Evolutionary conservation across 2,797 vertebrate genomes (phyloP), one percentile per base, ranked within the genome.

Genomic region (Botia kubotai): DNA sequence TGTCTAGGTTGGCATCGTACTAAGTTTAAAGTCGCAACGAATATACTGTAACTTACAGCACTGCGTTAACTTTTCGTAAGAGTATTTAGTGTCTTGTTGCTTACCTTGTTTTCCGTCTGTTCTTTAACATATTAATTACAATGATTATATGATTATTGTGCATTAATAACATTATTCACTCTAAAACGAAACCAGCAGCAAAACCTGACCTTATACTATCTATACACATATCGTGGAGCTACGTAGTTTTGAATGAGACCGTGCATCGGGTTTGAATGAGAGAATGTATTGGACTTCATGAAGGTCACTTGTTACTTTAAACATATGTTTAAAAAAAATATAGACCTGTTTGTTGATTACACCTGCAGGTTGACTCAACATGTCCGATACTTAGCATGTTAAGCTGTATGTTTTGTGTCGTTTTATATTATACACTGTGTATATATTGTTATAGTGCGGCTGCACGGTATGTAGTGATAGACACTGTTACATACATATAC

Each of bases 251-350:
- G 26, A 72, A 71, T 63, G 57, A 52, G n/a, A 71, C 65, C 50
- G 69, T 57, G n/a, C 17, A 12, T 60, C 23, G 21, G 11, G 21
- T 13, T 60, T 60, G 3, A 60, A 53, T 53, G 26, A 67, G 62
- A 53, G n/a, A n/a, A 77, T 43, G 75, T 19, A 36, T 76, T 76
- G 74, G 14, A 16, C 48, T 53, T 53, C n/a, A n/a, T 21, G 55
- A 58, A 58, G 39, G 39, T 43, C 39, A 43, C 39, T 43, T 48
- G 1, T 50, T 11, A 62, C 12, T 36, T 4, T 12, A 52, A 16
- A n/a, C 36, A 70, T 8, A 39, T 23, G 26, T 23, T 78, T 19
- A 12, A 33, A 23, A 33, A 17, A 11, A 5, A 46, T n/a, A 46
- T n/a, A 58, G 4, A 6, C 13, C 53, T 77, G 29, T 29, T 53